These are phyloP conservation scores for Neolamprologus sp. DNA, from an alignment of 2,113 vertebrate genomes.

Conservation along the genomic window DNA sequence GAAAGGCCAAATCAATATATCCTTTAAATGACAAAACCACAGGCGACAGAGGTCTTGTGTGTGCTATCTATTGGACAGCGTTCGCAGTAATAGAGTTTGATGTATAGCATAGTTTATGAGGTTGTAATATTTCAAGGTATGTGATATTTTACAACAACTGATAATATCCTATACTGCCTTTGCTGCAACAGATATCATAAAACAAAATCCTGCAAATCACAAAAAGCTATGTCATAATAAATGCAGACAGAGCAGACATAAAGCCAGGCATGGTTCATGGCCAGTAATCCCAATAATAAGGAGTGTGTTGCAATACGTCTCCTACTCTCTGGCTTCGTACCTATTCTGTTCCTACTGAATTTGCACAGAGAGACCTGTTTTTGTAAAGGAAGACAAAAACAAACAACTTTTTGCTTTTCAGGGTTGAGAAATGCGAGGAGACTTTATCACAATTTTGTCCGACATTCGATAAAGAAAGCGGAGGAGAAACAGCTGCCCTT, in stretches of 20 bases:
- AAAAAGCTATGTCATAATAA: not conserved
- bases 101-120: conserved; percentile 32
- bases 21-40: conserved; percentile 35
- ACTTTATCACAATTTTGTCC: conserved; percentile 17
- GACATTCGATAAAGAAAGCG: conserved; percentile 35
- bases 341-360: not conserved
- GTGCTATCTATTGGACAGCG: not conserved
- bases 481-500: conserved; percentile 1
- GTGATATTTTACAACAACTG: conserved; percentile 19
- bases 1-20: conserved; percentile 46
- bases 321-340: not conserved
- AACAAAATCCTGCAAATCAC: not conserved
- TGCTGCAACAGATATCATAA: not conserved
- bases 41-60: not conserved
- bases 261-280: not conserved
- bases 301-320: not conserved
- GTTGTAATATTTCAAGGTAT: conserved; percentile 26
- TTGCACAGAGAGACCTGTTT: conserved; percentile 20
- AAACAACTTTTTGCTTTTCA: not conserved
- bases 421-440: conserved; percentile 9
- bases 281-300: conserved; percentile 10
- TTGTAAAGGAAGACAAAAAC: not conserved
- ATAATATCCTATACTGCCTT: conserved; percentile 16
- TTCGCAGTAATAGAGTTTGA: not conserved
- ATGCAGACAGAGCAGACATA: not conserved